A percentile compares a stretch with the other conserved stretches of the same genome.
Conservation (phyloP, 1,140 invertebrate species). For the Drosophila miranda region DNA sequence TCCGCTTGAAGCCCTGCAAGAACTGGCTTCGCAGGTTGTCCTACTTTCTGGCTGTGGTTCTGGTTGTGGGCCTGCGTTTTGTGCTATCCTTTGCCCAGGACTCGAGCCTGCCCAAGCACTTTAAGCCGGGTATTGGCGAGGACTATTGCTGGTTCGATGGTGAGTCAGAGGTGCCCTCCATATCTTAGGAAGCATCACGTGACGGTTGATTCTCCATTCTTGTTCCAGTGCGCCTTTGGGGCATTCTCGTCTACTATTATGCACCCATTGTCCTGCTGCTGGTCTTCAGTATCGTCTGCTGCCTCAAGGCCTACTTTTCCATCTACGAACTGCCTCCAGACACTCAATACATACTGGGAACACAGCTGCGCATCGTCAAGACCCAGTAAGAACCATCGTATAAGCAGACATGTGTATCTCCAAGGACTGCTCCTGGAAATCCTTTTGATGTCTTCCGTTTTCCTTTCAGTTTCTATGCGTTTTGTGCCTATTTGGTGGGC, state of each 20-base stretch:
- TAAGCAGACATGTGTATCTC: not conserved
- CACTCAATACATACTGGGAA: conserved; percentile 62
- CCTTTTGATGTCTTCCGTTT: too few species aligned
- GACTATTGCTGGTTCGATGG: conserved; percentile 85
- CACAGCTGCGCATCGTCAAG: conserved; percentile 62
- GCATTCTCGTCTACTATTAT: conserved; percentile 75
- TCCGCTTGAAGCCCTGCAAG: conserved; percentile 83
- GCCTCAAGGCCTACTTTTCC: conserved; percentile 59
- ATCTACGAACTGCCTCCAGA: conserved; percentile 59
- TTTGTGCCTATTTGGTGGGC: conserved; percentile 63
- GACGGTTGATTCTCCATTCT: too few species aligned
- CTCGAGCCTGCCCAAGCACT: conserved; percentile 81
- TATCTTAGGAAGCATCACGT: too few species aligned
- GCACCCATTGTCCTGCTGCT: conserved; percentile 59
- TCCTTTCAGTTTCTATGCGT: conserved; percentile 61
- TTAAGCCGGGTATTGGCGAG: conserved; percentile 84
- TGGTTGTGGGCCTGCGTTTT: conserved; percentile 84
- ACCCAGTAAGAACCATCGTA: conserved; percentile 49
- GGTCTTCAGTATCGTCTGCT: conserved; percentile 59
- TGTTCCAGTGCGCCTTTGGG: conserved; percentile 69
- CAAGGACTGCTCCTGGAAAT: not conserved
- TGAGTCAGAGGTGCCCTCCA: conserved; percentile 44
- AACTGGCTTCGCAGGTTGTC: conserved; percentile 84
- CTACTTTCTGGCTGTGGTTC: conserved; percentile 85
- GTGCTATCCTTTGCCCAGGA: conserved; percentile 83